Evolutionary conservation across 1,140 invertebrate genomes (phyloP).

Genomic region (Pseudomyrmex pallidus): DNA sequence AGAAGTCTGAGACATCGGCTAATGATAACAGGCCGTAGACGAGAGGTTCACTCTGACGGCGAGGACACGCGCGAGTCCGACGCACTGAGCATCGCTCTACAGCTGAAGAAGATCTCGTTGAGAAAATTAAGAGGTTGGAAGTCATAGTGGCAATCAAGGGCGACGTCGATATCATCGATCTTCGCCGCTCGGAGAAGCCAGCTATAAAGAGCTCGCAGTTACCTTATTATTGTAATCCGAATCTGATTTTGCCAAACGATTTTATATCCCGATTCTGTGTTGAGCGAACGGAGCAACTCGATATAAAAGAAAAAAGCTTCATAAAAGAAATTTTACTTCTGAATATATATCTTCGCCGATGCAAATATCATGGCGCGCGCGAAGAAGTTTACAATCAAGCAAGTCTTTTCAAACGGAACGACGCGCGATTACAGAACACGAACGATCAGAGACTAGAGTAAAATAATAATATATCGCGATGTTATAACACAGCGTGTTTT

Average conservation of each 20-base stretch:
- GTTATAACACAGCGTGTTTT: conserved; percentile 16
- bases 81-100: conserved; percentile 88
- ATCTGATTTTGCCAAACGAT: background rate
- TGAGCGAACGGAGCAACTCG: no score
- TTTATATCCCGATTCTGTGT: conserved; percentile 10
- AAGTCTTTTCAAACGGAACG: no score
- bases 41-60: conserved; percentile 91
- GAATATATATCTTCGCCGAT: no score
- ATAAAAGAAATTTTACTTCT: no score
- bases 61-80: conserved; percentile 88
- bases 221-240: conserved; percentile 12
- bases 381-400: no score
- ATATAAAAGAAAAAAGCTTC: no score
- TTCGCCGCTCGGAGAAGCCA: conserved; percentile 78
- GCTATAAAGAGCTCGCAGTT: conserved; percentile 47
- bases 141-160: conserved; percentile 87
- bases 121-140: conserved; percentile 91
- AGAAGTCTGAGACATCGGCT: conserved; percentile 86
- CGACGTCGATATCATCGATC: conserved; percentile 80
- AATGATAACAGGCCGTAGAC: conserved; percentile 82
- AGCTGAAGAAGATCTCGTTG: conserved; percentile 91
- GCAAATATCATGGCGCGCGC: no score
- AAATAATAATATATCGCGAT: conserved; percentile 6
- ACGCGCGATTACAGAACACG: background rate
- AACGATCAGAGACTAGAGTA: background rate